Conservation (phyloP, 2,888 invertebrate genomes). For the Gymnosoma rotundatum region DNA sequence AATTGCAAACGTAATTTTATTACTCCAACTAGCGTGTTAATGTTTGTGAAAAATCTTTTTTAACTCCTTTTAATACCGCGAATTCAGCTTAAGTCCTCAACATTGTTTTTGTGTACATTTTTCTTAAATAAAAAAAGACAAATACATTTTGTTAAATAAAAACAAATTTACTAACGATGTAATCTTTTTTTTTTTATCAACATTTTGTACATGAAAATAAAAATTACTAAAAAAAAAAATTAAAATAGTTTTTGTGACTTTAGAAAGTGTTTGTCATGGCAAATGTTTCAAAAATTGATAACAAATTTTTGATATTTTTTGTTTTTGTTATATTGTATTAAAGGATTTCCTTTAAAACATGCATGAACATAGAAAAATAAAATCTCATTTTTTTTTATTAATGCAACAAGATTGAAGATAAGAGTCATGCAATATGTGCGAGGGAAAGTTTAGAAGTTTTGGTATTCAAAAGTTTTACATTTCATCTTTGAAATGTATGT, state of each 20-base stretch:
- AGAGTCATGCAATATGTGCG: conserved; percentile 8
- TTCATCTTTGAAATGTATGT: too few relatives aligned
- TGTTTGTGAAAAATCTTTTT: not conserved
- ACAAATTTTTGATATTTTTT: conserved; percentile 20
- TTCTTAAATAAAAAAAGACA: not conserved
- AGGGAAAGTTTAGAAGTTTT: too few relatives aligned
- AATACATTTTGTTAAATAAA: not conserved
- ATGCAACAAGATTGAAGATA: conserved; percentile 2
- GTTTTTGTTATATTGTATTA: not conserved
- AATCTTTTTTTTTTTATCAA: conserved; percentile 24
- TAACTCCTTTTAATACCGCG: not conserved
- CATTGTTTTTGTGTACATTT: not conserved
- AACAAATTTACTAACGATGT: conserved; percentile 6
- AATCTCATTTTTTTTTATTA: not conserved
- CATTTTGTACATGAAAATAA: conserved; percentile 3
- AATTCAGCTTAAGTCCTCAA: not conserved
- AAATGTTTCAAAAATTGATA: conserved; percentile 41
- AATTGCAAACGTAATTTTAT: not conserved
- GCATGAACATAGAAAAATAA: not conserved
- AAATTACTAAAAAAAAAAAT: conserved; percentile 8
- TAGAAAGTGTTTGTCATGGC: conserved; percentile 15
- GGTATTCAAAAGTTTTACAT: too few relatives aligned
- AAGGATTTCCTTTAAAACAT: conserved; percentile 22
- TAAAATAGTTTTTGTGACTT: not conserved
- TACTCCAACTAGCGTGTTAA: not conserved